Evolutionary conservation across 2,888 invertebrate species (phyloP), one percentile per base, ranked within the genome.

Genomic region (Drosophila pseudotakahashii): DNA sequence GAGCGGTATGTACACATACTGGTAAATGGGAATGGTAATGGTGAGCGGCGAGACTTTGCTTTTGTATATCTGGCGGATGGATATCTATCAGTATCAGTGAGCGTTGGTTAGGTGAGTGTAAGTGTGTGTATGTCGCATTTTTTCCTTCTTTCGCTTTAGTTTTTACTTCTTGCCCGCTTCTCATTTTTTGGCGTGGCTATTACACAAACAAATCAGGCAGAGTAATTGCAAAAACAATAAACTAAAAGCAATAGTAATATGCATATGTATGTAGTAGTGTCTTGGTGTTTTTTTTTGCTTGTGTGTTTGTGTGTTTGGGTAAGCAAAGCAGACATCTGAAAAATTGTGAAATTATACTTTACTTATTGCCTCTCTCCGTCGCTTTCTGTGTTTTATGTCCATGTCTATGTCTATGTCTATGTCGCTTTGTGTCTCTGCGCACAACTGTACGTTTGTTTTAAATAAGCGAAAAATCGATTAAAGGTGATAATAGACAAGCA

Each of bases 401-500:
- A 47, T 66, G 53, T 63, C 30, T 53, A 42, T 54, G 62, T 37
- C 62, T 55, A 45, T 68, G 53, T 64, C 37, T 69, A 51, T 61
- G 62, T 41, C 62, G 55, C 64, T 16, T 32, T 39, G 45, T 68
- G 68, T 64, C 54, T 62, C 51, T 62, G 78, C 59, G 85, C 79
- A 74, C 85, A 84, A 87, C 86, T 87, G 86, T 87, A 87, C 86
- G 81, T 89, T 81, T 85, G 89, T 83, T 89, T 88, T 79, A 84
- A 87, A 89, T 86, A 87, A 83, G 84, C 85, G 81, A 88, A 88
- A 89, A 84, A 89, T 84, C 89, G 88, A 89, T 89, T 85, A 87
- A 85, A 88, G 86, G 89, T 85, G 89, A 88, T 89, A 86, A 86
- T 88, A 89, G 78, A 89, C 89, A 87, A 84, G 88, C 88, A 78